Evolutionary conservation across 2,888 invertebrate species (phyloP).

Genomic region (Catocala fraxini): DNA sequence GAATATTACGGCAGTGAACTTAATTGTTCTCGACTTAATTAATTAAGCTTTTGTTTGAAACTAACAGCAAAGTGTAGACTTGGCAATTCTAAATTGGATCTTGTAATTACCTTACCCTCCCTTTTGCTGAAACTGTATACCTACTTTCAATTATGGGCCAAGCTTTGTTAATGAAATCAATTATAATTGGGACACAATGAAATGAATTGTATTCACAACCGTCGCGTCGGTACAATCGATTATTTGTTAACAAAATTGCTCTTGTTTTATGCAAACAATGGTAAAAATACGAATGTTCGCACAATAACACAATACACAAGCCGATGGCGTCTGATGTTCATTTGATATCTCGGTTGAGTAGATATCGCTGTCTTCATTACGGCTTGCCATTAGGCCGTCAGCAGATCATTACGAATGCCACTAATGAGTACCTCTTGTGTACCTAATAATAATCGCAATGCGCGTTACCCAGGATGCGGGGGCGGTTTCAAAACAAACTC

Average conservation of each 20-base stretch:
- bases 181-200: slow-evolving; percentile 82
- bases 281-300: slow-evolving; percentile 32
- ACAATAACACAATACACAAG: slow-evolving; percentile 27
- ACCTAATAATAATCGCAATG: slow-evolving; percentile 54
- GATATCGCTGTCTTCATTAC: slow-evolving; percentile 60
- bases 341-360: slow-evolving; percentile 51
- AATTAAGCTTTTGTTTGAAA: slow-evolving; percentile 88
- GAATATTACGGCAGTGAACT: slow-evolving; percentile 87
- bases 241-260: slow-evolving; percentile 70
- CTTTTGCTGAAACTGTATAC: slow-evolving; percentile 84
- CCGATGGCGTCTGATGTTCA: slow-evolving; percentile 43
- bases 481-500: slow-evolving; percentile 4
- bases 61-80: slow-evolving; percentile 88
- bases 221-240: slow-evolving; percentile 61
- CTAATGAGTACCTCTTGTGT: slow-evolving; percentile 66
- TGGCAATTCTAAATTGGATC: slow-evolving; percentile 88
- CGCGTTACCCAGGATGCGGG: slow-evolving; percentile 18
- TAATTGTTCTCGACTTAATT: slow-evolving; percentile 88
- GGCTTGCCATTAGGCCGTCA: slow-evolving; percentile 57
- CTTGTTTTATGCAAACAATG: slow-evolving; percentile 53
- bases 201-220: slow-evolving; percentile 68
- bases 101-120: slow-evolving; percentile 87
- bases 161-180: slow-evolving; percentile 85
- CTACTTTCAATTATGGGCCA: slow-evolving; percentile 86
- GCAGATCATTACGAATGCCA: slow-evolving; percentile 62